These are phyloP conservation scores for Dreissena rostriformis DNA, from an alignment of 1,140 invertebrate species.

Conservation along the genomic window DNA sequence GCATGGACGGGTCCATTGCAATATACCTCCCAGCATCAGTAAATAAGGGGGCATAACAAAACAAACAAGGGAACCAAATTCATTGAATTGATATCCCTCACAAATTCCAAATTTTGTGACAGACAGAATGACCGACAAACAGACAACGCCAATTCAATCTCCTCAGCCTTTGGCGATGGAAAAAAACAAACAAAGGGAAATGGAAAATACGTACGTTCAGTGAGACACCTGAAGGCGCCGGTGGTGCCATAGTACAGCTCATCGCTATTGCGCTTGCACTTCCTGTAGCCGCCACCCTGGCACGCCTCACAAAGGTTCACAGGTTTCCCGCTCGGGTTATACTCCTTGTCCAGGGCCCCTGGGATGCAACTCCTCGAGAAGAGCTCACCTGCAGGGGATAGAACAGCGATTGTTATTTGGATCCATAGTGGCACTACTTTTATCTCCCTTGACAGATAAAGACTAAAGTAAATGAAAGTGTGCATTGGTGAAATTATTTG, in stretches of 20 bases:
- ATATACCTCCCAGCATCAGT: too few species aligned
- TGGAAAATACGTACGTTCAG: constrained; percentile 86
- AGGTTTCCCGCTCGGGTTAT: constrained; percentile 87
- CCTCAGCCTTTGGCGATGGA: too few species aligned
- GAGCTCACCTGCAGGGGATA: constrained; percentile 85
- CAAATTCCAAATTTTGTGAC: too few species aligned
- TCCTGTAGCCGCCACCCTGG: constrained; percentile 91
- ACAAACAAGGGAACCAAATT: too few species aligned
- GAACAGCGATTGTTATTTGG: not conserved
- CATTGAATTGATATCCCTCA: too few species aligned
- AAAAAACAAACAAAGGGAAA: not conserved
- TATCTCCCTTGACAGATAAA: too few species aligned
- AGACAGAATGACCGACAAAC: too few species aligned
- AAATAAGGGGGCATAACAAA: too few species aligned
- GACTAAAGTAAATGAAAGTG: too few species aligned
- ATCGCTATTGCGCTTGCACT: constrained; percentile 91
- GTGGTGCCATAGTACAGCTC: constrained; percentile 95
- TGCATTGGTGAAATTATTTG: too few species aligned
- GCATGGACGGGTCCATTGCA: too few species aligned
- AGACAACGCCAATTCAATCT: not conserved
- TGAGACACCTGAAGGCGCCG: constrained; percentile 95
- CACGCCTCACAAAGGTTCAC: constrained; percentile 95
- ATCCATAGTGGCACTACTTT: not conserved
- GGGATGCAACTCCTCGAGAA: constrained; percentile 96
- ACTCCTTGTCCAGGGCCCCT: constrained; percentile 92